Percentiles rank a stretch among this genome's conserved stretches.
Evolutionary conservation across 1,140 invertebrate species (phyloP).

Genomic region (Metopolophium dirhodum): DNA sequence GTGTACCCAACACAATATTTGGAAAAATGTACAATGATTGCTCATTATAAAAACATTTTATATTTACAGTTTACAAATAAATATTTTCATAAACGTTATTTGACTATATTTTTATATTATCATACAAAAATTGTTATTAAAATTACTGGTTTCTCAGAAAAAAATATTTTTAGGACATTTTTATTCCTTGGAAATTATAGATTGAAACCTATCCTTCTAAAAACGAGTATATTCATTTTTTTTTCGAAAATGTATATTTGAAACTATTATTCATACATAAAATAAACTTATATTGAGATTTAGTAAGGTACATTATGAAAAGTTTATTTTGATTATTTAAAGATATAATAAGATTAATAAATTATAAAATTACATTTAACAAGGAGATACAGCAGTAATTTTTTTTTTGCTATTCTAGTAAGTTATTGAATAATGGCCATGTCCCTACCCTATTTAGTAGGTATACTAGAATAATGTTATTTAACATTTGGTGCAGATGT

Average conservation of each 20-base stretch:
- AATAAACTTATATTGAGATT: neutral
- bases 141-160: neutral
- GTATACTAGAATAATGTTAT: neutral
- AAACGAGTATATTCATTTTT: neutral
- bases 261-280: neutral
- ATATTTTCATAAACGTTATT: no score
- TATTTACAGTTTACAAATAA: no score
- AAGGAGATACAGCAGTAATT: no score
- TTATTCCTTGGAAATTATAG: neutral
- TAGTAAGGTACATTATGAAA: neutral
- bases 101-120: no score
- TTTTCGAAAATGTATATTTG: neutral
- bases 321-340: no score
- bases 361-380: no score
- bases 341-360: no score
- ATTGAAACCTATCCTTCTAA: neutral
- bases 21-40: neutral
- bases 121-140: neutral
- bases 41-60: neutral
- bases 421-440: no score
- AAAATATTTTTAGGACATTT: neutral
- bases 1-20: neutral
- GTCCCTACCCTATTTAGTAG: no score
- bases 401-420: no score
- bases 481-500: neutral